phyloP scores from a whole-genome alignment of 2,888 invertebrate species.

The Diplolepis rosae region DNA sequence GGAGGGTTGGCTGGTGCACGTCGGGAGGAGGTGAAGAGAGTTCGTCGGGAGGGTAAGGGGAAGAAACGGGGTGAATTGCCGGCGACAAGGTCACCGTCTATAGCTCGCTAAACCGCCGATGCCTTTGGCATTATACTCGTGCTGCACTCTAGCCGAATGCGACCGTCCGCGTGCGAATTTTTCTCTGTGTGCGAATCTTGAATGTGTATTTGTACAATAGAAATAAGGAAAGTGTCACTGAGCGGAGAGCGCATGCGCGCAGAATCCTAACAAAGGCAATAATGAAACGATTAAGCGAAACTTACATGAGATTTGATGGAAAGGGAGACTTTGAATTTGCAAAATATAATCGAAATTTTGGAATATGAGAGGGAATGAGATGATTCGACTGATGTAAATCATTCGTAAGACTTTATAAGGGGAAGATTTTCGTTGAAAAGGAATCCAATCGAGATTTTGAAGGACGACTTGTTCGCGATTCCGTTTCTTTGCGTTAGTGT shows the following conservation, averaged over 20 bases:
- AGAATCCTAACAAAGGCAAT: slow-evolving; percentile 35
- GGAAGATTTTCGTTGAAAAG: neutral
- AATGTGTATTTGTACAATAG: slow-evolving; percentile 57
- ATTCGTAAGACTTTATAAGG: neutral
- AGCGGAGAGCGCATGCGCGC: slow-evolving; percentile 31
- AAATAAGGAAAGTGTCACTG: slow-evolving; percentile 66
- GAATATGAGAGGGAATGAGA: neutral
- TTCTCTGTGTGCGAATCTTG: slow-evolving; percentile 21
- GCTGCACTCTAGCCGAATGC: slow-evolving; percentile 60
- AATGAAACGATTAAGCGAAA: slow-evolving; percentile 30
- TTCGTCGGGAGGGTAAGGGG: slow-evolving; percentile 49
- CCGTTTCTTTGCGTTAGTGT: neutral
- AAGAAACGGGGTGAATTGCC: slow-evolving; percentile 72
- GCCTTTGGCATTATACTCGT: slow-evolving; percentile 63
- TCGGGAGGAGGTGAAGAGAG: slow-evolving; percentile 40
- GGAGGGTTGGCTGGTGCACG: slow-evolving; percentile 46
- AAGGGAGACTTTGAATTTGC: neutral
- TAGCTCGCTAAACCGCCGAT: slow-evolving; percentile 63
- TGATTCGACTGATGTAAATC: neutral
- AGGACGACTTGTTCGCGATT: slow-evolving; percentile 24
- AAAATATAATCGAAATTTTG: neutral
- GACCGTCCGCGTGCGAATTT: slow-evolving; percentile 43
- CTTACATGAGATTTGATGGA: neutral
- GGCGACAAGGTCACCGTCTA: slow-evolving; percentile 72
- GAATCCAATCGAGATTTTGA: slow-evolving; percentile 7